Conservation (phyloP, 2,888 invertebrate genomes). For the Rosalia funebris region DNA sequence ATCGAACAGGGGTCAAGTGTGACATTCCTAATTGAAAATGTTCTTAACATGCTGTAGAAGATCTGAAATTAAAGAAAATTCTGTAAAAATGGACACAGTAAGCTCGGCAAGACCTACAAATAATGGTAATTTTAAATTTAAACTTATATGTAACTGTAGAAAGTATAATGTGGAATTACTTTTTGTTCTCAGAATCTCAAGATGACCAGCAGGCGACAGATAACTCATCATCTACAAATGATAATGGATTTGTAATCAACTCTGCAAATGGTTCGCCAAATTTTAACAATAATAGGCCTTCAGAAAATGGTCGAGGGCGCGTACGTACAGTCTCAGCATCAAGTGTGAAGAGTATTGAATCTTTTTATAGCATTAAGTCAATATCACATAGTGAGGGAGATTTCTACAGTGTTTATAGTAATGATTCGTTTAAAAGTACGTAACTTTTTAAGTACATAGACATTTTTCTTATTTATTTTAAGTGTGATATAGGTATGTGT, state of each 20-base stretch:
- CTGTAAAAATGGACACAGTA: background rate
- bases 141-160: constrained; percentile 2
- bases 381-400: constrained; percentile 2
- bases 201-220: background rate
- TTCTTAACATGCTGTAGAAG: constrained; percentile 12
- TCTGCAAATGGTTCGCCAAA: background rate
- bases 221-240: background rate
- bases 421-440: constrained; percentile 26
- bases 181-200: constrained; percentile 1
- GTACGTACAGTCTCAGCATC: constrained; percentile 9
- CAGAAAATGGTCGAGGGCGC: background rate
- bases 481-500: too few relatives aligned
- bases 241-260: too few relatives aligned
- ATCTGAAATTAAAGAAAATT: background rate
- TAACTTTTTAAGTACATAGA: too few relatives aligned
- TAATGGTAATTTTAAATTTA: background rate
- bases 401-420: constrained; percentile 26
- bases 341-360: constrained; percentile 11
- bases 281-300: background rate
- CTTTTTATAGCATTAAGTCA: constrained; percentile 27
- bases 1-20: background rate
- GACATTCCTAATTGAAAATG: constrained; percentile 3
- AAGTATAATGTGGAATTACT: background rate
- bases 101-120: background rate
- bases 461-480: too few relatives aligned